Percentiles rank a stretch among this genome's conserved stretches.
Conservation (phyloP, 2,113 vertebrate species). For the Colaptes auratus region DNA sequence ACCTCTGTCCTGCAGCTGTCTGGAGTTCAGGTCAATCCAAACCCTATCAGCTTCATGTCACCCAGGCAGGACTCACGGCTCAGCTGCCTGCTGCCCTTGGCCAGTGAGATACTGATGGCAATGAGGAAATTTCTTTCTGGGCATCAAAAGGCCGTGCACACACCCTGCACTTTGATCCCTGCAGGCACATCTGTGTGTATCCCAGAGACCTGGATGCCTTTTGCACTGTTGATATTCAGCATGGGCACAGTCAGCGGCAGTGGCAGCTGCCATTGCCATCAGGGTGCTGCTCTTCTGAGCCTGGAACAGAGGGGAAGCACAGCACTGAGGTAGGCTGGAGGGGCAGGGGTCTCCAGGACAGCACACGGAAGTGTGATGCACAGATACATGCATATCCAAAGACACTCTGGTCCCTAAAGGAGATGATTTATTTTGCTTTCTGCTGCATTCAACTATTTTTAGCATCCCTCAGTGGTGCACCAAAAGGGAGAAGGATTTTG, state of each 20-base stretch:
- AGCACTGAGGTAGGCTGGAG: neutral
- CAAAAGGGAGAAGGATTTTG: constrained; percentile 46
- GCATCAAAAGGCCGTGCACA: neutral
- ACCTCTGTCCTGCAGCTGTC: neutral
- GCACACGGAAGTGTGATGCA: neutral
- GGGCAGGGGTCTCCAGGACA: neutral
- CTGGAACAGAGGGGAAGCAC: neutral
- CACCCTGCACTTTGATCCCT: neutral
- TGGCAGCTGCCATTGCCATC: neutral
- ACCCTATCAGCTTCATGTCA: neutral
- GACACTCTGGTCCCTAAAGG: neutral
- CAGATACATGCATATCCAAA: neutral
- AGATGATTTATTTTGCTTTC: neutral
- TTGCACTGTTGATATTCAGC: neutral
- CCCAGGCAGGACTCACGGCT: neutral
- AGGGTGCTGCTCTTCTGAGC: neutral
- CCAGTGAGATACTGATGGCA: neutral
- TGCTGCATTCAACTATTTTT: constrained; percentile 34
- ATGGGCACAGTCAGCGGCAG: neutral
- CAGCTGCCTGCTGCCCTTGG: neutral
- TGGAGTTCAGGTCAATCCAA: neutral
- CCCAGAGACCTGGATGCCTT: neutral
- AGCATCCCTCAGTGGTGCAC: constrained; percentile 1
- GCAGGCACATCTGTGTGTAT: neutral
- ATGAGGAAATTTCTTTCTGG: neutral